Evolutionary conservation across 2,888 invertebrate species (phyloP).

Genomic region (Chymomyza amoena): DNA sequence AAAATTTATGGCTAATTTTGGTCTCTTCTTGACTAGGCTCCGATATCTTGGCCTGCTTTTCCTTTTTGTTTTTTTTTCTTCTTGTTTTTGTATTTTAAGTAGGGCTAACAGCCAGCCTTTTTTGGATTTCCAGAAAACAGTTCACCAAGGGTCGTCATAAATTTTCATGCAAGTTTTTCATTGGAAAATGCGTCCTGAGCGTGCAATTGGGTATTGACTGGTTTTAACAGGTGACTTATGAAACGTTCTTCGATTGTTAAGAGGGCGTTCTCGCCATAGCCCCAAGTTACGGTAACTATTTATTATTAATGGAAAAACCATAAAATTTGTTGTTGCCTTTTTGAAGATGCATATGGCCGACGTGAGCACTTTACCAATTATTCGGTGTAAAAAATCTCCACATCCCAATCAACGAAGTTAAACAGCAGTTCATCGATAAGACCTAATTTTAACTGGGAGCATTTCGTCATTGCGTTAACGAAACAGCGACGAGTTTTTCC

Average conservation of each 20-base stretch:
- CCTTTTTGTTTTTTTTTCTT: slow-evolving; percentile 1
- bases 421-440: too few relatives aligned
- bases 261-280: background rate
- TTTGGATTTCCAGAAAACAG: background rate
- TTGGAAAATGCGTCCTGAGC: slow-evolving; percentile 26
- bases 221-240: slow-evolving; percentile 22
- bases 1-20: slow-evolving; percentile 72
- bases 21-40: slow-evolving; percentile 36
- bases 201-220: background rate
- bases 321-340: background rate
- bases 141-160: slow-evolving; percentile 38
- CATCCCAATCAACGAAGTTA: too few relatives aligned
- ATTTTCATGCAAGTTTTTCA: slow-evolving; percentile 46
- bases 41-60: background rate
- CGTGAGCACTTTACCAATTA: too few relatives aligned
- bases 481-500: too few relatives aligned
- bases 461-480: too few relatives aligned
- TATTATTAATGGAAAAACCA: background rate
- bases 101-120: slow-evolving; percentile 31
- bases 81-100: slow-evolving; percentile 11
- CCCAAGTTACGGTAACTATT: slow-evolving; percentile 11
- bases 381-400: too few relatives aligned
- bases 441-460: too few relatives aligned
- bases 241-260: slow-evolving; percentile 15
- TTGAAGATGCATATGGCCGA: too few relatives aligned